Percentiles rank a stretch among this genome's conserved stretches.
These are phyloP conservation scores for Dasyurus viverrinus DNA, from an alignment of 2,113 vertebrate genomes.

Conservation along the genomic window DNA sequence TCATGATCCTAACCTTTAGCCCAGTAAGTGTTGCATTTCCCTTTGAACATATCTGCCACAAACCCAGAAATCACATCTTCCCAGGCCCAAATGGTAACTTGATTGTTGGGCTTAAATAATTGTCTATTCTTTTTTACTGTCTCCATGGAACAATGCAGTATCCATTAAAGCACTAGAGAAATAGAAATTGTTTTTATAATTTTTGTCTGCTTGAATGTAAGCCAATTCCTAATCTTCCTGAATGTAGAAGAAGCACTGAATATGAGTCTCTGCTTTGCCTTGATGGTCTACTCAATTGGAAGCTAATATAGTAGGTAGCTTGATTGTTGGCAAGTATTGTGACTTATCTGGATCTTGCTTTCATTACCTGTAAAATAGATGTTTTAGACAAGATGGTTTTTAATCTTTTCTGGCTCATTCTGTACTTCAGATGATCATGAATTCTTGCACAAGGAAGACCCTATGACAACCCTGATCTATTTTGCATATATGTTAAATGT, in stretches of 20 bases:
- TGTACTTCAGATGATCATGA: not conserved
- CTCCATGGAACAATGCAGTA: not conserved
- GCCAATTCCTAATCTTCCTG: not conserved
- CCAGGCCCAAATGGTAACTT: not conserved
- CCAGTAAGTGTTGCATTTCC: not conserved
- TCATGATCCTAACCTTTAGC: not conserved
- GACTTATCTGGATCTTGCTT: not conserved
- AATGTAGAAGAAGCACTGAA: not conserved
- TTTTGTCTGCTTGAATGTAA: not conserved
- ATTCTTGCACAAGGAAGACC: not conserved
- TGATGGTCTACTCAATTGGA: not conserved
- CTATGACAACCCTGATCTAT: not conserved
- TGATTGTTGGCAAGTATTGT: not conserved
- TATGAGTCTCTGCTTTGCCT: no score
- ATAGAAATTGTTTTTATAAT: not conserved
- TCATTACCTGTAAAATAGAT: not conserved
- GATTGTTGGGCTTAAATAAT: not conserved
- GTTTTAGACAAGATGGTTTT: not conserved
- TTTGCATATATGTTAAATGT: constrained; percentile 7
- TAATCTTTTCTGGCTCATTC: not conserved
- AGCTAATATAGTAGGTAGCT: not conserved
- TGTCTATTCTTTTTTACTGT: not conserved
- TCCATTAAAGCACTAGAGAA: not conserved
- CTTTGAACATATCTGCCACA: not conserved
- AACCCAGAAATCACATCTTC: not conserved